These are phyloP conservation scores for Dioctria rufipes DNA, from an alignment of 2,888 invertebrate genomes.

Conservation along the genomic window DNA sequence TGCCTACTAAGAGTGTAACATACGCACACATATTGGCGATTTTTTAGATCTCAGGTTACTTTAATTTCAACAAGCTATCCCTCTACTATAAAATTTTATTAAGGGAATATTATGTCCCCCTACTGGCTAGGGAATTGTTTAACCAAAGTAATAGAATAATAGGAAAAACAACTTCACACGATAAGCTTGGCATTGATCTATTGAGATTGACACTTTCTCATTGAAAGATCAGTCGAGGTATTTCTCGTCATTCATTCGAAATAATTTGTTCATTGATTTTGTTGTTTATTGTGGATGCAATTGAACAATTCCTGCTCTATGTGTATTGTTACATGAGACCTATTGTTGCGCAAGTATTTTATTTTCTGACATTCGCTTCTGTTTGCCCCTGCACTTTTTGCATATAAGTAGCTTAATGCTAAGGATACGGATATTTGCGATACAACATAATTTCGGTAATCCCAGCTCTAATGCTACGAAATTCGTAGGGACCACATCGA, in stretches of 20 bases:
- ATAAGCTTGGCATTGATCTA: not conserved
- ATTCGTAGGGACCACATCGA: no score
- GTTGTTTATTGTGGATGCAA: conserved; percentile 4
- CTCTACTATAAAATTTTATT: no score
- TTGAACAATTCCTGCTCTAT: not conserved
- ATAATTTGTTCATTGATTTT: not conserved
- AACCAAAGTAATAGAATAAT: no score
- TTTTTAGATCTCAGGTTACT: not conserved
- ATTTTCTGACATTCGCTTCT: not conserved
- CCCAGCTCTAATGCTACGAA: no score
- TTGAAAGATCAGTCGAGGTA: not conserved
- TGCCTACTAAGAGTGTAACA: not conserved
- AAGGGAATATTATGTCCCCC: no score
- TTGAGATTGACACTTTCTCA: conserved; percentile 27
- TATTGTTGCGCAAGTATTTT: conserved; percentile 15
- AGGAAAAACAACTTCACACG: not conserved
- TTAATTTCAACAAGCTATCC: no score
- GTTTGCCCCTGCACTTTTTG: no score
- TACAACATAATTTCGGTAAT: no score
- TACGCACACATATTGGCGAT: not conserved
- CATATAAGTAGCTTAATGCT: no score
- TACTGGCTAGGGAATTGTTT: no score
- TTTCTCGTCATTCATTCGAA: not conserved
- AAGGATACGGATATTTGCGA: no score
- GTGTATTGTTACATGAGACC: conserved; percentile 1